Evolutionary conservation across 2,797 vertebrate genomes (phyloP), one percentile per base, ranked within the genome.

Genomic region (Otolemur crassicaudatus): DNA sequence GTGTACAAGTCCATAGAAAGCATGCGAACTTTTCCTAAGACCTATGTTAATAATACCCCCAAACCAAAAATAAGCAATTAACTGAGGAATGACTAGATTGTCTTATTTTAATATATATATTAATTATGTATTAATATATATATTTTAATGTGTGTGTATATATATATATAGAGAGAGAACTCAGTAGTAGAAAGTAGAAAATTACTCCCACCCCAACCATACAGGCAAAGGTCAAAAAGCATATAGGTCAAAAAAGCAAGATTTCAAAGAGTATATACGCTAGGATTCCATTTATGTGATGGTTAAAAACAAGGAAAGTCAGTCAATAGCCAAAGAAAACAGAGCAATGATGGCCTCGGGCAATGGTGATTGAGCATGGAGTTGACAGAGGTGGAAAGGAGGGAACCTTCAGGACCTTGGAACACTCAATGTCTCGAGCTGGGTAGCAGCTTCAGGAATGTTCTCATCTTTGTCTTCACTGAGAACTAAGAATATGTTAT

Each of bases 371-470:
- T 5, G 23, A n/a, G 43, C 3, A 14, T 56, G 60, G 34, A 16
- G 9, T 19, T 27, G 9, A 53, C 20, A 19, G 43, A 23, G 31
- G 40, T 40, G 43, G 40, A n/a, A 23, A 43, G n/a, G 29, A 19
- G 20, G 87, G 29, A 70, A 19, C 0, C 4, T 63, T 53, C 23
- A 49, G 19, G 61, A 69, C 20, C 17, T 9, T 31, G 31, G 61
- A 49, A 31, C 3, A 6, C 6, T 2, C 2, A 56, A 1, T 10
- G 5, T 19, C 31, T 8, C 17, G 3, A 19, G 25, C 49, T 49
- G 7, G 5, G 29, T 53, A 79, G 56, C 49, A 43, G n/a, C 23
- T 69, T 20, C 17, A 53, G 22, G 7, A 4, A 7, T 23, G 27
- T 19, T 2, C 2, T 5, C 49, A 53, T 22, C 5, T n/a, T 77